Conservation (phyloP, 2,113 vertebrate genomes). For the Chaenogobius annularis region DNA sequence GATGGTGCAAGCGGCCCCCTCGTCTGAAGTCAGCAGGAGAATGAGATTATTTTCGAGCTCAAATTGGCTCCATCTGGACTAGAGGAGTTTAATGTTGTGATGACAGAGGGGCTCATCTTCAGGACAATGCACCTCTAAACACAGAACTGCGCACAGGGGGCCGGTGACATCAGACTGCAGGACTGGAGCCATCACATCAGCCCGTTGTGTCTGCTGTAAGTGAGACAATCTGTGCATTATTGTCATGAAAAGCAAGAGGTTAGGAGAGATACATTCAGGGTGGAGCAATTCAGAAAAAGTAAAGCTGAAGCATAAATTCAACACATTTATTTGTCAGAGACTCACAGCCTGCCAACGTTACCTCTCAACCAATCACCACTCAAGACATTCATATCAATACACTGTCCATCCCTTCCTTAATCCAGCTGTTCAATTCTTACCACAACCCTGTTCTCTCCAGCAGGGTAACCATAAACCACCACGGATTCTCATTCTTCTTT, state of each 20-base stretch:
- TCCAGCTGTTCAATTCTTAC: not conserved
- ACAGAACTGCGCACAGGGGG: slow-evolving; percentile 1
- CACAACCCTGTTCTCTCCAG: not conserved
- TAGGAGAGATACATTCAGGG: not conserved
- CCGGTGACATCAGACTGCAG: slow-evolving; percentile 56
- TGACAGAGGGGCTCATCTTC: slow-evolving; percentile 45
- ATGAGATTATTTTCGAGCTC: slow-evolving; percentile 42
- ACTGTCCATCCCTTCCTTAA: not conserved
- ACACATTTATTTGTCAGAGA: not conserved
- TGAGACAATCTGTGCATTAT: not conserved
- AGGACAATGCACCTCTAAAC: slow-evolving; percentile 25
- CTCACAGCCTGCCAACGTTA: not conserved
- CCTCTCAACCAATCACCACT: not conserved
- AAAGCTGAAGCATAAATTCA: not conserved
- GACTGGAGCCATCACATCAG: slow-evolving; percentile 17
- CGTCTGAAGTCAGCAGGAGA: slow-evolving; percentile 49
- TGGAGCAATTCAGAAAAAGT: not conserved
- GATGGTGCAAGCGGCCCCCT: slow-evolving; percentile 32
- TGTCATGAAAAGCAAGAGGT: not conserved
- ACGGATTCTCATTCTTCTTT: not conserved
- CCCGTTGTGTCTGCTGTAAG: slow-evolving; percentile 1
- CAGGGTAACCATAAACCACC: too few species aligned
- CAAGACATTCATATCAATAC: not conserved
- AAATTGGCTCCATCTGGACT: slow-evolving; percentile 54
- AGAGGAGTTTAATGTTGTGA: slow-evolving; percentile 23